These are phyloP conservation scores for Euclidia mi DNA, from an alignment of 2,888 invertebrate genomes.

Conservation along the genomic window DNA sequence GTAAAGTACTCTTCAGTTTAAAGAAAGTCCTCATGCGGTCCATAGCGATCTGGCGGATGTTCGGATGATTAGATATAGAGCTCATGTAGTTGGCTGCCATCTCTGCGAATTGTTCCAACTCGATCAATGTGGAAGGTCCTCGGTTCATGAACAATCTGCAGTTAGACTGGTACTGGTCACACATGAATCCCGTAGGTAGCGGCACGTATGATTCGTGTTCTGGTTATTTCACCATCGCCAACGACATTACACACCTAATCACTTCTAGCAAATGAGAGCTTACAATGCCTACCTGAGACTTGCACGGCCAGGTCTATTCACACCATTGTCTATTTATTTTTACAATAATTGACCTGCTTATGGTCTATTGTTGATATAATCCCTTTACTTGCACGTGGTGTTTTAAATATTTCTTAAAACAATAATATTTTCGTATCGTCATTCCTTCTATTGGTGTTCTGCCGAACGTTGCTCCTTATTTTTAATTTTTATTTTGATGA, in stretches of 20 bases:
- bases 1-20: conserved; percentile 53
- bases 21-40: conserved; percentile 51
- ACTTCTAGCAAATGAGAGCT: conserved; percentile 32
- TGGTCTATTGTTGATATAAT: conserved; percentile 39
- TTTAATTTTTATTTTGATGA: conserved; percentile 8
- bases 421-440: conserved; percentile 15
- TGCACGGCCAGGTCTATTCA: conserved; percentile 19
- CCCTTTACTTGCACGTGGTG: conserved; percentile 33
- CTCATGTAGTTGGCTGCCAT: conserved; percentile 37
- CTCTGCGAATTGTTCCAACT: conserved; percentile 53
- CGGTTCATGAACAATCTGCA: conserved; percentile 11
- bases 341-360: conserved; percentile 29
- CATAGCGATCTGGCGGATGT: conserved; percentile 49
- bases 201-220: conserved; percentile 25
- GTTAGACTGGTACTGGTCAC: conserved; percentile 10
- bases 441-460: conserved; percentile 10
- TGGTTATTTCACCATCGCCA: conserved; percentile 47
- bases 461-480: conserved; percentile 15
- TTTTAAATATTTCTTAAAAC: conserved; percentile 37
- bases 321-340: conserved; percentile 49
- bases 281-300: conserved; percentile 34
- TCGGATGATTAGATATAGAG: conserved; percentile 13
- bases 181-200: conserved; percentile 16
- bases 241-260: conserved; percentile 25
- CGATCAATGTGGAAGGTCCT: conserved; percentile 31